These are phyloP conservation scores for Manduca sexta DNA, from an alignment of 1,140 invertebrate genomes.

Conservation along the genomic window DNA sequence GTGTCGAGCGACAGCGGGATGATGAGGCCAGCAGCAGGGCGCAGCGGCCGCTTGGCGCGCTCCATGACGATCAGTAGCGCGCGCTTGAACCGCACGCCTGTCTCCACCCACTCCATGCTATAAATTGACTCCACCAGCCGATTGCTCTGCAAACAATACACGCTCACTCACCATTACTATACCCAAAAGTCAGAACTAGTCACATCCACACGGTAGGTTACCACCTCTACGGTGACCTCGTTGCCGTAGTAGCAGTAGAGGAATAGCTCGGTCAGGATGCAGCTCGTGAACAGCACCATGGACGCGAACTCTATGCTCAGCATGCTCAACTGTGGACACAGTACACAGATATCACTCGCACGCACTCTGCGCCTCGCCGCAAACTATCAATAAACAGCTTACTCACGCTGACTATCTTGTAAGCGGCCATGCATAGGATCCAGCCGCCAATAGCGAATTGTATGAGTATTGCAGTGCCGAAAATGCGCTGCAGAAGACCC, in stretches of 20 bases:
- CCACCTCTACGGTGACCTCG: conserved; percentile 50
- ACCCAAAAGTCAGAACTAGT: neutral
- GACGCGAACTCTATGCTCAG: conserved; percentile 58
- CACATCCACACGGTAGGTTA: neutral
- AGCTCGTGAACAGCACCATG: conserved; percentile 53
- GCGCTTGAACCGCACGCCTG: conserved; percentile 20
- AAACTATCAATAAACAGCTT: neutral
- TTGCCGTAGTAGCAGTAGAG: conserved; percentile 63
- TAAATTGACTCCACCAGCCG: conserved; percentile 36
- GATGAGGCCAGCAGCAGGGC: conserved; percentile 47
- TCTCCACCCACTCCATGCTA: conserved; percentile 32
- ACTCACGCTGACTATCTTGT: conserved; percentile 53
- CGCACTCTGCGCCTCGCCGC: conserved; percentile 27
- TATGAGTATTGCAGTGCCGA: conserved; percentile 41
- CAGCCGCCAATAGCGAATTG: conserved; percentile 58
- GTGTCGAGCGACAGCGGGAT: conserved; percentile 60
- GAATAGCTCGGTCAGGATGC: conserved; percentile 59
- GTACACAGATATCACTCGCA: neutral
- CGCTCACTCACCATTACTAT: neutral
- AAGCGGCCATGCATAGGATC: conserved; percentile 61
- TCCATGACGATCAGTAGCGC: conserved; percentile 45
- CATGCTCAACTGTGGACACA: conserved; percentile 30
- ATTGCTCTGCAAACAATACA: conserved; percentile 28
- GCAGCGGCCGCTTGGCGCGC: conserved; percentile 49
- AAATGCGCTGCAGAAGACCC: conserved; percentile 38